A percentile compares a stretch with the other conserved stretches of the same genome.
Conservation (phyloP, 1,140 invertebrate genomes). For the Diorhabda sublineata region DNA sequence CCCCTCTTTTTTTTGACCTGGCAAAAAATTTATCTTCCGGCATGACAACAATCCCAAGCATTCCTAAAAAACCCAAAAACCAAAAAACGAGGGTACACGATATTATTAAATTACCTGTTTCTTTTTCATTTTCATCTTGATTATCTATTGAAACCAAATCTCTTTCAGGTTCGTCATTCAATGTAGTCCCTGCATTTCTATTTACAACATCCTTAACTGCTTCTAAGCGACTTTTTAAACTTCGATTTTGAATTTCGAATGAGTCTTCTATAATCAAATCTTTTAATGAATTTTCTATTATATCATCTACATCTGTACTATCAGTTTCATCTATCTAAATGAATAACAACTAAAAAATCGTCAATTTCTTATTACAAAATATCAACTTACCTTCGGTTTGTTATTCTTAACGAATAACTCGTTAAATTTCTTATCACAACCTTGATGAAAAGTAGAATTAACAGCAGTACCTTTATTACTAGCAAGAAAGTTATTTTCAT, state of each 20-base stretch:
- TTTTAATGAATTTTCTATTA: constrained; percentile 9
- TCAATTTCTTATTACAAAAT: not conserved
- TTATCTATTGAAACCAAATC: too few relatives aligned
- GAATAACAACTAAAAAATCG: not conserved
- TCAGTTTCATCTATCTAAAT: constrained; percentile 2
- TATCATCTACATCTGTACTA: not conserved
- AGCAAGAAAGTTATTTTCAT: constrained; percentile 13
- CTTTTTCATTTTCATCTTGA: too few relatives aligned
- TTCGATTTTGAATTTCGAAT: constrained; percentile 14
- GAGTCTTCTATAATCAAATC: constrained; percentile 22
- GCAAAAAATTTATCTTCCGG: too few relatives aligned
- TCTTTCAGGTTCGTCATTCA: too few relatives aligned
- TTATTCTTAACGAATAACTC: constrained; percentile 34
- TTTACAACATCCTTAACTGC: not conserved
- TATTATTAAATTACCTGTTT: too few relatives aligned
- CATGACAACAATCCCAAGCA: too few relatives aligned
- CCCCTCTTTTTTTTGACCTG: too few relatives aligned
- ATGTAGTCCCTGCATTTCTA: too few relatives aligned
- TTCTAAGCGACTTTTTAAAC: constrained; percentile 15
- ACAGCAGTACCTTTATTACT: constrained; percentile 23
- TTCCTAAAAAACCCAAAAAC: too few relatives aligned
- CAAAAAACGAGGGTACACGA: too few relatives aligned
- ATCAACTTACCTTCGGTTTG: not conserved
- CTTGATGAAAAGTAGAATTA: constrained; percentile 35
- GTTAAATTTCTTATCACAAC: constrained; percentile 32